phyloP scores from a whole-genome alignment of 2,113 vertebrate species.

The Microtus montanus region DNA sequence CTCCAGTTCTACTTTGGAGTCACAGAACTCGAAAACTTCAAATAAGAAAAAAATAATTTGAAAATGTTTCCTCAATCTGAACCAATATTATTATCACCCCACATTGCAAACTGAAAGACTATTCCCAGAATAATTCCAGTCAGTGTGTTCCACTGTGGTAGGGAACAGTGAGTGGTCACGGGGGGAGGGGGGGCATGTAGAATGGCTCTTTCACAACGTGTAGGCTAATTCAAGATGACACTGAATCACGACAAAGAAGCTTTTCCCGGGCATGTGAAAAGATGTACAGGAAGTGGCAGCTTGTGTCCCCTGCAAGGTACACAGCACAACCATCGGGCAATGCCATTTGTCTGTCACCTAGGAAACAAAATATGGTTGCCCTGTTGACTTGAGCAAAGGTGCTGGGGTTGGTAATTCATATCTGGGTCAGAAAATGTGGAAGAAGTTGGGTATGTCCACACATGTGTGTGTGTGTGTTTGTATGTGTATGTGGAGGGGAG shows the following conservation, averaged over 20 bases:
- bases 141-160: fast-evolving
- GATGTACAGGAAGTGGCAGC: conserved; percentile 53
- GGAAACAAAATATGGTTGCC: neutral
- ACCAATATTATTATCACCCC: neutral
- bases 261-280: conserved; percentile 1
- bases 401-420: neutral
- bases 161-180: neutral
- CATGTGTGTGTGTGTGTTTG: neutral
- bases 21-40: neutral
- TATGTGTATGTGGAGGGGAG: neutral
- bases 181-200: fast-evolving
- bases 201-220: neutral
- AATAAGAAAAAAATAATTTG: neutral
- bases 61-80: neutral
- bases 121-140: neutral
- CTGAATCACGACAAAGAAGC: fast-evolving
- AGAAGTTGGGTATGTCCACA: neutral
- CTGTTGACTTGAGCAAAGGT: neutral
- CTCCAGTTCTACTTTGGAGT: neutral
- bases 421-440: neutral
- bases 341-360: neutral
- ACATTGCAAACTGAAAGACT: neutral
- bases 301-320: conserved; percentile 6
- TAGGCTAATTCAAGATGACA: neutral
- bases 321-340: neutral